A percentile compares a stretch with the other conserved stretches of the same genome.
Evolutionary conservation across 2,797 vertebrate species (phyloP).

Genomic region (Cossypha niveicapilla): DNA sequence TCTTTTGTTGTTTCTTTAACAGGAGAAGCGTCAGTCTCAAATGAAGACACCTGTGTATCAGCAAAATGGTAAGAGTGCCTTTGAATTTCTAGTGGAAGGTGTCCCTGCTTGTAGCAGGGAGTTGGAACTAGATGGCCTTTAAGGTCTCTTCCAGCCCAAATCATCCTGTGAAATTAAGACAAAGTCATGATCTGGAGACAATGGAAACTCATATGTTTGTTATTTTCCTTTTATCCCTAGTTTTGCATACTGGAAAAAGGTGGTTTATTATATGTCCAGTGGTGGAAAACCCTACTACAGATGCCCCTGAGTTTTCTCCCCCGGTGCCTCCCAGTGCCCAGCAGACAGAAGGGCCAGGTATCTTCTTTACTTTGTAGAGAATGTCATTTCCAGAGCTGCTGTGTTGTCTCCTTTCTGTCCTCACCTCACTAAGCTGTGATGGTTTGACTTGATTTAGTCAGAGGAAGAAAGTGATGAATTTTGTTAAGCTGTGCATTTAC

Average conservation of each 20-base stretch:
- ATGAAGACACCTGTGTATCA: slow-evolving; percentile 87
- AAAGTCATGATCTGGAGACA: background rate
- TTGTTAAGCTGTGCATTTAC: background rate
- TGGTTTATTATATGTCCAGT: slow-evolving; percentile 99
- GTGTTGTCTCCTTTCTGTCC: background rate
- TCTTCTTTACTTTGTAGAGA: background rate
- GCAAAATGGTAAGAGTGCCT: slow-evolving; percentile 87
- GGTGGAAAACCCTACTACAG: slow-evolving; percentile 83
- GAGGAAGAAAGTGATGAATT: background rate
- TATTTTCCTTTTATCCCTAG: slow-evolving; percentile 61
- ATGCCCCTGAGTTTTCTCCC: slow-evolving; percentile 78
- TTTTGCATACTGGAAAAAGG: slow-evolving; percentile 94
- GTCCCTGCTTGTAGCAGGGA: background rate
- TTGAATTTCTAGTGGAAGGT: background rate
- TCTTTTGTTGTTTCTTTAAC: background rate
- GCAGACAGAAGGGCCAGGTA: slow-evolving; percentile 74
- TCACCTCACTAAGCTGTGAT: background rate
- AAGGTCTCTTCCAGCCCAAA: background rate
- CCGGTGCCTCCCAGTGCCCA: slow-evolving; percentile 71
- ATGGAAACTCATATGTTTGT: background rate
- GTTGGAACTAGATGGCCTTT: background rate
- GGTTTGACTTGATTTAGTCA: background rate
- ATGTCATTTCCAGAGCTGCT: background rate
- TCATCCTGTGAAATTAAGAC: background rate
- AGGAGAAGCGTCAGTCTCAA: slow-evolving; percentile 80